These are phyloP conservation scores for Ictalurus furcatus DNA, from an alignment of 2,113 vertebrate genomes.

Conservation along the genomic window DNA sequence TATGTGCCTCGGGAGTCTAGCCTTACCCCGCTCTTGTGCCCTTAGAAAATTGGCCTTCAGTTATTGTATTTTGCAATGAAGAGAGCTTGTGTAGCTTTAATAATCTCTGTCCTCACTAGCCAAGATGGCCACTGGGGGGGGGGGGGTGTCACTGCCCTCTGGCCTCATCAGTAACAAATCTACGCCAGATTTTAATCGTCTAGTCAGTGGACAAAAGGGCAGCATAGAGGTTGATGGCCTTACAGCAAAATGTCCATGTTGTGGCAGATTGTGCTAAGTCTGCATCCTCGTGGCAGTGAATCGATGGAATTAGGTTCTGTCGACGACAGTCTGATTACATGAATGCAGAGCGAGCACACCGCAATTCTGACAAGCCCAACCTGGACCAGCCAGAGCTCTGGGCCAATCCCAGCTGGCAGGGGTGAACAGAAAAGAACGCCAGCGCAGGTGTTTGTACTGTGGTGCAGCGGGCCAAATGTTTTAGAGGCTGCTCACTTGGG, in stretches of 20 bases:
- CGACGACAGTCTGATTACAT: slow-evolving; percentile 3
- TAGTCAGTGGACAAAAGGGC: background rate
- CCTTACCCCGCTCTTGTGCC: background rate
- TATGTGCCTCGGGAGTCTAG: background rate
- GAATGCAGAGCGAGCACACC: background rate
- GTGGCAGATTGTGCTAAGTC: slow-evolving; percentile 4
- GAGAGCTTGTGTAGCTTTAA: background rate
- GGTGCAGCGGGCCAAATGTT: background rate
- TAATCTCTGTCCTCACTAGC: background rate
- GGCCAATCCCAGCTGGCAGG: slow-evolving; percentile 22
- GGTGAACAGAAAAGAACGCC: background rate
- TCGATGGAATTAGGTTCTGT: slow-evolving; percentile 12
- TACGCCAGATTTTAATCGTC: background rate
- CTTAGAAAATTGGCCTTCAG: background rate
- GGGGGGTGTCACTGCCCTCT: background rate
- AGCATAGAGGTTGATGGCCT: slow-evolving; percentile 10
- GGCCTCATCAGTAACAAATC: background rate
- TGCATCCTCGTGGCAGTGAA: slow-evolving; percentile 8
- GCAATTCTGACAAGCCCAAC: slow-evolving; percentile 12
- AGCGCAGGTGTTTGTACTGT: background rate
- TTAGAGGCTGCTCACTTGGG: background rate
- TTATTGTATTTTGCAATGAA: background rate
- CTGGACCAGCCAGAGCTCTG: background rate
- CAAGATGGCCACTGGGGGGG: background rate
- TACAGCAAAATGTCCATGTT: background rate